Percentiles rank a stretch among this genome's conserved stretches.
Evolutionary conservation across 1,140 invertebrate species (phyloP).

Genomic region (Microvelia longipes): DNA sequence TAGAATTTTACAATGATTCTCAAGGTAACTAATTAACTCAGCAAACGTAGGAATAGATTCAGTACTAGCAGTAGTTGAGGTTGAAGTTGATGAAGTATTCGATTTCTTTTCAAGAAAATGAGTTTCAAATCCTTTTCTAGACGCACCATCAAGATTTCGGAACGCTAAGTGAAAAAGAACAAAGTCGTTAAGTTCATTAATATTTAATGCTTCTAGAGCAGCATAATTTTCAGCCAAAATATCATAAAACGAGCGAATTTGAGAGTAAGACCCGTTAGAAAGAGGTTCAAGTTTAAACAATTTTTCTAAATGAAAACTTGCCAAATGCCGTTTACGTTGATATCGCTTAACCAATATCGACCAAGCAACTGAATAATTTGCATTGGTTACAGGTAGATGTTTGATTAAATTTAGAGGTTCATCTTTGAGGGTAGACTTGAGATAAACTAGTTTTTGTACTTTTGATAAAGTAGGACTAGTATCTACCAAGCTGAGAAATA

Average conservation of each 20-base stretch:
- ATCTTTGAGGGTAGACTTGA: neutral
- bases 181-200: neutral
- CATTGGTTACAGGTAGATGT: neutral
- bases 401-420: neutral
- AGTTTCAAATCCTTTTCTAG: neutral
- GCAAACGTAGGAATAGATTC: neutral
- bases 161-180: neutral
- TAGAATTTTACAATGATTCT: neutral
- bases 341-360: neutral
- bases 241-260: neutral
- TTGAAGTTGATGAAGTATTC: neutral
- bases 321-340: neutral
- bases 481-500: neutral
- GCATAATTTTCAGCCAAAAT: neutral
- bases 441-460: neutral
- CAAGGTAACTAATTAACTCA: neutral
- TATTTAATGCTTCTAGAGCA: neutral
- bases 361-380: neutral
- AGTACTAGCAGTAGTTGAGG: too few relatives aligned
- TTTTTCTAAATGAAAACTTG: neutral
- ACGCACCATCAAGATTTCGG: neutral
- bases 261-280: neutral
- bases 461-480: neutral
- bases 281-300: neutral
- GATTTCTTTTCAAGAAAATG: neutral